Base-by-base conservation (phyloP, 2,888 invertebrate species). In the Agonopterix subpropinquella region DNA sequence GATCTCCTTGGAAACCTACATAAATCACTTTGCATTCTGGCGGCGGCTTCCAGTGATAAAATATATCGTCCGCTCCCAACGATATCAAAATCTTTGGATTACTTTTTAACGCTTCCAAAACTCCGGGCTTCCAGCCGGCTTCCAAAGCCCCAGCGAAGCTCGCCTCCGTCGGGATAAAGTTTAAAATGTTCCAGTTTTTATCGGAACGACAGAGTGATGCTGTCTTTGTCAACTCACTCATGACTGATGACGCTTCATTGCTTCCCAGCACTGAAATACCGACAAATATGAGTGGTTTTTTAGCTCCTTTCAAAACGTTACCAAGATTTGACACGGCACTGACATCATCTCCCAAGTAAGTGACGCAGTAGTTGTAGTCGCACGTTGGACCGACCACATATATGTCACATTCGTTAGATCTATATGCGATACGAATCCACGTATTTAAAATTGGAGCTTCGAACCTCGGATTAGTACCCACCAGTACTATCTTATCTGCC, bases 371-470 rank as follows among this genome's bases (percentile, higher is more conserved):
- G 11, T 96, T 96, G 46, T 98, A 90, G 72, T 99, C 96, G 47
- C 98, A 92, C 71, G 93, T 87, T 0, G 97, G 94, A 10, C 99
- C 99, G 61, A 99, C 91, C 2, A 94, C 87, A 11, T 93, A 98
- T 53, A 99, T 90, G 60, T 93, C 90, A 57, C 95, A 90, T 73
- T 99, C 98, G 70, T 96, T 97, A 67, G 94, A 94, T 41, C 97
- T 90, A 80, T 95, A 99, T 47, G 95, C 93, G 81, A 98, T 98
- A 47, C 99, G 92, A 57, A 99, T 92, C 72, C 99, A 92, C 0
- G 98, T 94, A 76, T 99, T 99, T 46, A 99, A 89, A 46, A 99
- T 88, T 0, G 99, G 98, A 9, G 99, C 99, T 85, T 99, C 99
- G 73, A 95, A 98, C 58, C 99, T 91, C 2, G 99, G 98, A 89